Conservation (phyloP, 2,888 invertebrate genomes). For the Timema podura region DNA sequence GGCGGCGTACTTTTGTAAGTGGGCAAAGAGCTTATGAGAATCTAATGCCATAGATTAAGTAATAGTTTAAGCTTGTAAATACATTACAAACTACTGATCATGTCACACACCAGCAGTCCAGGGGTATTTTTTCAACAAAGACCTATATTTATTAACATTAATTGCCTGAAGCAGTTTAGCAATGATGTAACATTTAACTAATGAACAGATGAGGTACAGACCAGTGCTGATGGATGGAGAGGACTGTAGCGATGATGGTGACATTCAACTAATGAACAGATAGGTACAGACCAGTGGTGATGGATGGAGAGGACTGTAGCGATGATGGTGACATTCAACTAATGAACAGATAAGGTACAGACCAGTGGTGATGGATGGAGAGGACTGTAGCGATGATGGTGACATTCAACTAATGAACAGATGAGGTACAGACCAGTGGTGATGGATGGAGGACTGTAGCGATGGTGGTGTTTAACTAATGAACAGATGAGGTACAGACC, state of each 20-base stretch:
- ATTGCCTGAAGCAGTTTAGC: no score
- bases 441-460: slow-evolving; percentile 86
- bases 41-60: no score
- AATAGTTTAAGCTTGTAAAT: no score
- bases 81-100: no score
- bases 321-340: slow-evolving; percentile 42
- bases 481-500: slow-evolving; percentile 53
- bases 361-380: slow-evolving; percentile 98
- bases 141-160: no score
- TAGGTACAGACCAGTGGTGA: slow-evolving; percentile 80
- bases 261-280: neutral
- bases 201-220: slow-evolving; percentile 43
- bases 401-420: neutral
- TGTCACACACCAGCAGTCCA: no score
- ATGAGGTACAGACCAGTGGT: slow-evolving; percentile 74
- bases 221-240: slow-evolving; percentile 98
- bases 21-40: no score
- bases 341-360: slow-evolving; percentile 35
- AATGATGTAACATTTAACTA: neutral
- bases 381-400: slow-evolving; percentile 71
- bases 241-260: slow-evolving; percentile 65
- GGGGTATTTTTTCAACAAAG: no score
- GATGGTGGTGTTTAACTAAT: slow-evolving; percentile 42
- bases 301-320: slow-evolving; percentile 90
- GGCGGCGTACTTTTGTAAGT: no score